Conservation (phyloP, 1,140 invertebrate genomes). For the Episyrphus balteatus region DNA sequence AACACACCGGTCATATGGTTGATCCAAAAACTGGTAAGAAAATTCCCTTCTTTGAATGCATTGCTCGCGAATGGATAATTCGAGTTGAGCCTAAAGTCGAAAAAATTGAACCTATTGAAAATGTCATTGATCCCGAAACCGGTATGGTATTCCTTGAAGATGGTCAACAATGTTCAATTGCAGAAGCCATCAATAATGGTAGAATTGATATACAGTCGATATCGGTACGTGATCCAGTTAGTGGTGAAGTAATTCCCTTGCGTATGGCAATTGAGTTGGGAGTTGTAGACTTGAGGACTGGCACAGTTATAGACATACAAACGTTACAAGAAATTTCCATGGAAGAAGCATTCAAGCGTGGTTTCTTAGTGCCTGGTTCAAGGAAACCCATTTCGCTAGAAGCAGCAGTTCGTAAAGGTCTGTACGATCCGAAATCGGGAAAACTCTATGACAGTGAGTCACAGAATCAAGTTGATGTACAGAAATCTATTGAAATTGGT, state of each 20-base stretch:
- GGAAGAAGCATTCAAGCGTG: slow-evolving; percentile 56
- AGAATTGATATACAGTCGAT: slow-evolving; percentile 65
- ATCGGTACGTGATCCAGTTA: slow-evolving; percentile 54
- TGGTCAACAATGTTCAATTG: slow-evolving; percentile 48
- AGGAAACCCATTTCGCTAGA: slow-evolving; percentile 65
- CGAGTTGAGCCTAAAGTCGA: slow-evolving; percentile 43
- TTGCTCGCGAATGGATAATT: slow-evolving; percentile 59
- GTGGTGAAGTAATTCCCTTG: slow-evolving; percentile 58
- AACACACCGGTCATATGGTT: slow-evolving; percentile 65
- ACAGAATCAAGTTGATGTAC: slow-evolving; percentile 55
- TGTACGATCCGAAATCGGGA: slow-evolving; percentile 59
- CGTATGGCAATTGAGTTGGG: slow-evolving; percentile 64
- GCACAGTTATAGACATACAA: slow-evolving; percentile 56
- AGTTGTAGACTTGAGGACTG: slow-evolving; percentile 62
- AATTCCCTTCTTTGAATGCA: slow-evolving; percentile 74
- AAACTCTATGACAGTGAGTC: slow-evolving; percentile 60
- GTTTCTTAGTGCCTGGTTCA: slow-evolving; percentile 51
- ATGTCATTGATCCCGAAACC: slow-evolving; percentile 21
- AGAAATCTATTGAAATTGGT: slow-evolving; percentile 64
- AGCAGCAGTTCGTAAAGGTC: slow-evolving; percentile 56
- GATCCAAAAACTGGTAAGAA: slow-evolving; percentile 70
- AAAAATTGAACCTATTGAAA: slow-evolving; percentile 28
- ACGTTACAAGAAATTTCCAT: slow-evolving; percentile 56
- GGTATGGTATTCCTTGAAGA: slow-evolving; percentile 28
- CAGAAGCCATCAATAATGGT: slow-evolving; percentile 58